Conservation (phyloP, 2,888 invertebrate genomes). For the Lepidocyrtinus sp. region DNA sequence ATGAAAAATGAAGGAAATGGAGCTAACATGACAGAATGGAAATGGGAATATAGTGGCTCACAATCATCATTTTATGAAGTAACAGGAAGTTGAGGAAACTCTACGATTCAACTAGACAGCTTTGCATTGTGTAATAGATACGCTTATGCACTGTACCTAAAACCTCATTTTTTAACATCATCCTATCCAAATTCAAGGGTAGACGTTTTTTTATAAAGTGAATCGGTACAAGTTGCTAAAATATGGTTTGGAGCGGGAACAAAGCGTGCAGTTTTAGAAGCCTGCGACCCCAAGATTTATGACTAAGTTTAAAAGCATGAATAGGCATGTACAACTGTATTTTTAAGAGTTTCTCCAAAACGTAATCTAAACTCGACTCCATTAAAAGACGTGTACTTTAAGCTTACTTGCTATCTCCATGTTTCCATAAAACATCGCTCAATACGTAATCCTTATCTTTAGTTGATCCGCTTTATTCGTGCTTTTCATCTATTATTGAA, state of each 20-base stretch:
- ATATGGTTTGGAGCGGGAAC: too few relatives aligned
- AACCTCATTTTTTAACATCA: neutral
- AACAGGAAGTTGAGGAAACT: neutral
- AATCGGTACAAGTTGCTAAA: neutral
- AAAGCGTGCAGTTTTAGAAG: neutral
- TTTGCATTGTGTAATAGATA: neutral
- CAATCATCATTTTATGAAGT: neutral
- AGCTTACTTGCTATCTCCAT: neutral
- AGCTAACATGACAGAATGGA: neutral
- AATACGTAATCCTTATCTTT: neutral
- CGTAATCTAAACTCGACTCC: too few relatives aligned
- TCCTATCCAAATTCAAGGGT: neutral
- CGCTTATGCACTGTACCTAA: neutral
- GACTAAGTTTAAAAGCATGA: neutral
- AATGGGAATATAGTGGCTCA: neutral
- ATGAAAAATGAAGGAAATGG: neutral
- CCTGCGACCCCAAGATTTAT: neutral
- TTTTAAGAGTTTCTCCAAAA: too few relatives aligned
- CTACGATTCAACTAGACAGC: neutral
- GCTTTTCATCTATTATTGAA: neutral
- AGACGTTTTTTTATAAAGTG: neutral
- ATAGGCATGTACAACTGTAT: neutral
- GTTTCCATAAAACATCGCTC: neutral
- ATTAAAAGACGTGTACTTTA: neutral
- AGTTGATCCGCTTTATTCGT: neutral